Evolutionary conservation across 1,140 invertebrate genomes (phyloP).

Genomic region (Leptopilina clavipes): DNA sequence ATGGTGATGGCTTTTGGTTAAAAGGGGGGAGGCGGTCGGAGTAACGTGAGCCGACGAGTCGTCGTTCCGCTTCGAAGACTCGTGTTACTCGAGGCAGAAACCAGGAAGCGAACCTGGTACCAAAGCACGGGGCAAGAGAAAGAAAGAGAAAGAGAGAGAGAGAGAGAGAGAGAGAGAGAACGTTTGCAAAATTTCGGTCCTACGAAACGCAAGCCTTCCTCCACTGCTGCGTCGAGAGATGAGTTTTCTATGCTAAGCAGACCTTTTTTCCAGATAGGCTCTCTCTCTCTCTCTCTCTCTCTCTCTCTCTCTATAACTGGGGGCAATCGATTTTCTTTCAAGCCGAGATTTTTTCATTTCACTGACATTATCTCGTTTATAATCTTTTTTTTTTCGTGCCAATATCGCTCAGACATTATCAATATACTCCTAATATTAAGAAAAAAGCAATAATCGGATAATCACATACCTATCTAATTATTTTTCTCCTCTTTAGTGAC

Average conservation of each 20-base stretch:
- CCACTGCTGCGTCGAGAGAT: constrained; percentile 37
- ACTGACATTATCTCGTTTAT: no score
- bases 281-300: constrained; percentile 43
- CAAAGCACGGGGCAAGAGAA: constrained; percentile 41
- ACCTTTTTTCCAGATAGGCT: constrained; percentile 50
- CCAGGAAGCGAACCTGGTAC: constrained; percentile 52
- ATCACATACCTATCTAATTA: no score
- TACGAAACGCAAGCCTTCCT: constrained; percentile 47
- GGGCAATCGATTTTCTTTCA: no score
- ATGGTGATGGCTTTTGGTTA: background rate
- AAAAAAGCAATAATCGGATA: no score
- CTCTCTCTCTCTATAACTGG: background rate
- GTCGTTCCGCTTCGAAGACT: constrained; percentile 50
- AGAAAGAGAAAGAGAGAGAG: no score
- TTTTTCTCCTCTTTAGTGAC: no score
- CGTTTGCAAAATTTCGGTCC: constrained; percentile 55
- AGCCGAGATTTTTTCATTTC: no score
- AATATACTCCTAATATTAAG: no score
- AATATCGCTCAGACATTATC: no score
- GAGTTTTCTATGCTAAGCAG: constrained; percentile 59
- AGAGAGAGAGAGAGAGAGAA: constrained; percentile 24
- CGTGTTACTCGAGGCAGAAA: constrained; percentile 56
- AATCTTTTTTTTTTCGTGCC: no score
- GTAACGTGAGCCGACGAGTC: constrained; percentile 51
- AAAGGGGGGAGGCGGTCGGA: constrained; percentile 39